Evolutionary conservation across 2,797 vertebrate genomes (phyloP).

Genomic region (Gorsachius magnificus): DNA sequence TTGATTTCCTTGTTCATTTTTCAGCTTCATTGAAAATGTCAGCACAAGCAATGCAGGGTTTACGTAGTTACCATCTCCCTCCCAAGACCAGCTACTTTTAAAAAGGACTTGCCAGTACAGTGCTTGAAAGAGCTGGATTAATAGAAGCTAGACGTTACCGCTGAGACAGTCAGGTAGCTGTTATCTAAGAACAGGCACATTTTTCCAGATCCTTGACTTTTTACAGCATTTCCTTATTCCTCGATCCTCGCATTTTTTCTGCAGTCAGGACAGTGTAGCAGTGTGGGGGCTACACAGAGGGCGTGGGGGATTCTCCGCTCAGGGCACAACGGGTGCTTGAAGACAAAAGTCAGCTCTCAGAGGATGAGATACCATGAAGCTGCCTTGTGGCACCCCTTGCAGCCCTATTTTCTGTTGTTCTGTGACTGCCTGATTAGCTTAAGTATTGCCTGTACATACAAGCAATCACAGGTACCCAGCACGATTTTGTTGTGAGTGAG

Average conservation of each 20-base stretch:
- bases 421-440: background rate
- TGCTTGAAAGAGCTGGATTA: background rate
- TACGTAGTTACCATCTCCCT: background rate
- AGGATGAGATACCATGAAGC: background rate
- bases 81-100: background rate
- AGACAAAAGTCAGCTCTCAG: background rate
- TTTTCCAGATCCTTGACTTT: background rate
- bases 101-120: background rate
- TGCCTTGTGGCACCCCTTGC: background rate
- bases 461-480: no score
- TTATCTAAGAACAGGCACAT: background rate
- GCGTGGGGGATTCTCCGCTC: accelerated
- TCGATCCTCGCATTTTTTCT: background rate
- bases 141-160: background rate
- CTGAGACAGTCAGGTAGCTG: background rate
- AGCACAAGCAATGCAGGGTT: background rate
- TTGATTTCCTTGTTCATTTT: background rate
- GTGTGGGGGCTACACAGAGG: accelerated
- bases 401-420: background rate
- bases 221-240: background rate
- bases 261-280: background rate
- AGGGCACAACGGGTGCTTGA: accelerated
- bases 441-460: background rate
- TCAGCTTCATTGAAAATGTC: background rate
- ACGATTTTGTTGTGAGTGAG: background rate